A percentile compares a stretch with the other conserved stretches of the same genome.
Evolutionary conservation across 2,888 invertebrate genomes (phyloP).

Genomic region (Parasteatoda lunata): DNA sequence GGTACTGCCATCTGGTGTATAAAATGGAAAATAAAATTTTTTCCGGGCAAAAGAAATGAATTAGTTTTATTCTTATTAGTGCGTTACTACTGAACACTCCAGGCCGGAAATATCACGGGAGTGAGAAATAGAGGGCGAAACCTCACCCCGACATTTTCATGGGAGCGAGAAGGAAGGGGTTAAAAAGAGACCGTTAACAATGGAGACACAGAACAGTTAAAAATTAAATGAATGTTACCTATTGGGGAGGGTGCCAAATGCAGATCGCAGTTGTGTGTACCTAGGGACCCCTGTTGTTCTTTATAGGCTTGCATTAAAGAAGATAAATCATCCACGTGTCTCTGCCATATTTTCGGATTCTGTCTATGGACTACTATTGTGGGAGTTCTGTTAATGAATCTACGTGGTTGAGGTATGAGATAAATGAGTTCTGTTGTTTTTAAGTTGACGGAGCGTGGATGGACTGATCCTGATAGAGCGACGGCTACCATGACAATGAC

Average conservation of each 20-base stretch:
- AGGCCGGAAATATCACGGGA: too few species aligned
- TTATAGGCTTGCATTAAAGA: slow-evolving; percentile 44
- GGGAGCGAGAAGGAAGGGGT: too few species aligned
- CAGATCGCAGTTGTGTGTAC: slow-evolving; percentile 50
- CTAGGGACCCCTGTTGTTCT: slow-evolving; percentile 39
- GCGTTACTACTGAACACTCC: too few species aligned
- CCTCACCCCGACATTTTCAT: too few species aligned
- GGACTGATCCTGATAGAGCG: slow-evolving; percentile 38
- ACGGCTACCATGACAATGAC: slow-evolving; percentile 64
- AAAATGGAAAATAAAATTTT: too few species aligned
- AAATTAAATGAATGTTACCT: slow-evolving; percentile 5
- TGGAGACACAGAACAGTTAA: too few species aligned
- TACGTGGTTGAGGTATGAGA: slow-evolving; percentile 51
- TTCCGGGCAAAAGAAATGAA: too few species aligned
- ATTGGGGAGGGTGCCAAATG: slow-evolving; percentile 46
- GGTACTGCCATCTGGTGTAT: too few species aligned
- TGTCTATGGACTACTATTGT: slow-evolving; percentile 61
- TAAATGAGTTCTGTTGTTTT: slow-evolving; percentile 33
- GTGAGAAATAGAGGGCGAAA: too few species aligned
- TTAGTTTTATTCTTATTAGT: too few species aligned
- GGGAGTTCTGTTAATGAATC: slow-evolving; percentile 45
- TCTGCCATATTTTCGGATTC: slow-evolving; percentile 44
- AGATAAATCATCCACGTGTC: slow-evolving; percentile 45
- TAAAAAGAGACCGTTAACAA: too few species aligned
- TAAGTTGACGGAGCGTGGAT: background rate